Conservation (phyloP, 1,140 invertebrate genomes). For the Aphelinus certus region DNA sequence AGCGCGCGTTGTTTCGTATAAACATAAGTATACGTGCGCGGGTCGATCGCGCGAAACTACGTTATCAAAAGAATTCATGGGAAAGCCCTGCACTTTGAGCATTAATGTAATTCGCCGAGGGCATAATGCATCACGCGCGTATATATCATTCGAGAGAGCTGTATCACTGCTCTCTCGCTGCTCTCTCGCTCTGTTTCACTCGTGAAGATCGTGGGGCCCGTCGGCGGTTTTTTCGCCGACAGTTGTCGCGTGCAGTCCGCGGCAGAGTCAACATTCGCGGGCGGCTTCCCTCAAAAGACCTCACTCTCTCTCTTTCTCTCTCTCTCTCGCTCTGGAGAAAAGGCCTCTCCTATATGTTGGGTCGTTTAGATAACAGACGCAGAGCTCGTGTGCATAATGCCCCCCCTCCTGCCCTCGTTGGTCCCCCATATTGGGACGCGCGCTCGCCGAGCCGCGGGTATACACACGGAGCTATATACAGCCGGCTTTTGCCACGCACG, state of each 20-base stretch:
- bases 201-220: conserved; percentile 31
- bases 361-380: conserved; percentile 55
- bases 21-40: conserved; percentile 1
- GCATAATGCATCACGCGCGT: conserved; percentile 32
- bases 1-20: neutral
- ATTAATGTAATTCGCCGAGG: conserved; percentile 31
- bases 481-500: too few relatives aligned
- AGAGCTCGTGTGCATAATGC: conserved; percentile 54
- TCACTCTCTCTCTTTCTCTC: neutral
- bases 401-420: conserved; percentile 32
- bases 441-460: conserved; percentile 1
- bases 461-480: neutral
- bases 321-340: too few relatives aligned
- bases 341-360: conserved; percentile 41
- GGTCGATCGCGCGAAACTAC: neutral
- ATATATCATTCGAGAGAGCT: conserved; percentile 30
- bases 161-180: neutral
- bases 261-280: conserved; percentile 50
- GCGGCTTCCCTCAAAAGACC: conserved; percentile 55
- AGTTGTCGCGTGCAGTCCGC: neutral
- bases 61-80: conserved; percentile 28
- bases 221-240: conserved; percentile 24
- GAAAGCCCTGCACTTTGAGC: conserved; percentile 31
- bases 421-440: conserved; percentile 55
- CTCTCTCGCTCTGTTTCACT: neutral